Evolutionary conservation across 2,888 invertebrate genomes (phyloP).

Genomic region (Caenorhabditis japonica): DNA sequence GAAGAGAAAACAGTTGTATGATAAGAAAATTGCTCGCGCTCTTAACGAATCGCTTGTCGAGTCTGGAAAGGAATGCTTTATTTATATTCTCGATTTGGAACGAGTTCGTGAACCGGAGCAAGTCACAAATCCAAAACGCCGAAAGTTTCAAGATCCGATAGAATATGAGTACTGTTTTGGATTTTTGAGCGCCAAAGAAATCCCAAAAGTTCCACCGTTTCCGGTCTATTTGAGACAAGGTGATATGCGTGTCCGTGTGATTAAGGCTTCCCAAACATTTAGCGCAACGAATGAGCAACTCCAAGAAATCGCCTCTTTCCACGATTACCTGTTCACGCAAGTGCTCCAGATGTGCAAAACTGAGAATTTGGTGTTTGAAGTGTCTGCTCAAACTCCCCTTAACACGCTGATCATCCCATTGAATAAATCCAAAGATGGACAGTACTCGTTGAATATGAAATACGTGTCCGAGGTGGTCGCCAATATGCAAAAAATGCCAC

Average conservation of each 20-base stretch:
- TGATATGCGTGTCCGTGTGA: conserved; percentile 89
- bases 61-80: conserved; percentile 80
- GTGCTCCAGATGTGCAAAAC: conserved; percentile 87
- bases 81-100: conserved; percentile 89
- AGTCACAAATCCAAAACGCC: conserved; percentile 73
- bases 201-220: conserved; percentile 87
- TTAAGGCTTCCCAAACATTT: conserved; percentile 80
- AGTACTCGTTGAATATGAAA: conserved; percentile 85
- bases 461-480: conserved; percentile 87
- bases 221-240: conserved; percentile 98
- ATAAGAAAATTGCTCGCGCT: conserved; percentile 85
- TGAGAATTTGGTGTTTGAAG: conserved; percentile 55
- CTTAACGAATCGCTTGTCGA: conserved; percentile 86
- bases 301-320: conserved; percentile 84
- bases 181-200: conserved; percentile 86
- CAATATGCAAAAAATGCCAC: conserved; percentile 62
- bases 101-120: conserved; percentile 80
- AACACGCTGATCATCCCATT: conserved; percentile 90
- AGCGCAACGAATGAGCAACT: conserved; percentile 82
- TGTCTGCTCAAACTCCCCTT: conserved; percentile 57
- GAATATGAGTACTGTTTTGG: conserved; percentile 90
- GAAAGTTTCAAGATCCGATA: conserved; percentile 92
- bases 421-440: conserved; percentile 72
- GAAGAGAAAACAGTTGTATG: conserved; percentile 80
- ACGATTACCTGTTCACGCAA: conserved; percentile 93